A percentile compares a stretch with the other conserved stretches of the same genome.
phyloP scores from a whole-genome alignment of 2,113 vertebrate genomes.

The Corvus cornix region DNA sequence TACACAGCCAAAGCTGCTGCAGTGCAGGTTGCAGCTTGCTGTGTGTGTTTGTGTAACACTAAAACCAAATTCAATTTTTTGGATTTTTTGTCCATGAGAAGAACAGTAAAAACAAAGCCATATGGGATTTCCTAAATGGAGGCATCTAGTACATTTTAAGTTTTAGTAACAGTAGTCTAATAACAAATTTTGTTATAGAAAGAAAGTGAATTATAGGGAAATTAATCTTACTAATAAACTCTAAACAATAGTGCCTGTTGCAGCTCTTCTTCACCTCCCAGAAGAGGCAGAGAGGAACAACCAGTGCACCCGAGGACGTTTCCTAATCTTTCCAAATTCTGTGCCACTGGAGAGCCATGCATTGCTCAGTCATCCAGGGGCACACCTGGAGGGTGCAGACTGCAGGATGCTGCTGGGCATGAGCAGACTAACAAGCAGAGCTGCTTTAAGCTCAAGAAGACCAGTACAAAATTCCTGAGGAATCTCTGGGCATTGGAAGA shows the following conservation, averaged over 20 bases:
- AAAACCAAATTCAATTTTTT: background rate
- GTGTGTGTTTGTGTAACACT: background rate
- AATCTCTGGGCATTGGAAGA: background rate
- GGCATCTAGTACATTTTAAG: rapidly evolving
- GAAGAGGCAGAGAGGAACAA: background rate
- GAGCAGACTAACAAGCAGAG: background rate
- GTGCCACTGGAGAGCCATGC: background rate
- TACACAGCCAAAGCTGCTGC: background rate
- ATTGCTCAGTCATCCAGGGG: background rate
- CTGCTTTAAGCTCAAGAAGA: background rate
- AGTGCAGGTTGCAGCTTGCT: background rate
- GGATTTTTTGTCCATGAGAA: background rate
- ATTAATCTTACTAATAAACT: background rate
- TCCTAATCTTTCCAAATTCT: background rate
- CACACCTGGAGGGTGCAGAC: rapidly evolving
- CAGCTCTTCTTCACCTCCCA: background rate
- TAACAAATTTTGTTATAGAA: background rate
- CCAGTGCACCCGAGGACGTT: background rate
- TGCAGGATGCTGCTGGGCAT: rapidly evolving
- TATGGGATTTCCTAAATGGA: background rate
- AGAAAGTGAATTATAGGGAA: background rate
- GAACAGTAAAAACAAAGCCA: background rate
- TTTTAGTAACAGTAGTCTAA: background rate
- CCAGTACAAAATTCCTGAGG: background rate
- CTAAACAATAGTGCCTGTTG: background rate